Evolutionary conservation across 2,113 vertebrate species (phyloP).

Genomic region (Trichomycterus rosablanca): DNA sequence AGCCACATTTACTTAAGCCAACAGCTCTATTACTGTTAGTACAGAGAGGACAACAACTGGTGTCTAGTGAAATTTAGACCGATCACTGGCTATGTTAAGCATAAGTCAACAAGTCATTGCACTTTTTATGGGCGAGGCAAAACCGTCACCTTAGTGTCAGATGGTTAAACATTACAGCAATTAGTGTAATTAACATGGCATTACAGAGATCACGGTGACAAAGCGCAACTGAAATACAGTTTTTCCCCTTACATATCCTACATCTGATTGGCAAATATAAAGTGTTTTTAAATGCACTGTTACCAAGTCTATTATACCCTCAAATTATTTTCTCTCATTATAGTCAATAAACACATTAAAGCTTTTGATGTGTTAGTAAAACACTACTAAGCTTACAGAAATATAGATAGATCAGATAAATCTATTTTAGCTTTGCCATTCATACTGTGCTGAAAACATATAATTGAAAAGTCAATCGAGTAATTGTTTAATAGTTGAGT

Average conservation of each 20-base stretch:
- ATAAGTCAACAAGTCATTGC: slow-evolving; percentile 34
- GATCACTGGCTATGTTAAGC: slow-evolving; percentile 36
- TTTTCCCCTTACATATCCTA: slow-evolving; percentile 22
- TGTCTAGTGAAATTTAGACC: slow-evolving; percentile 31
- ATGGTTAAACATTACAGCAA: slow-evolving; percentile 26
- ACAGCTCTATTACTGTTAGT: slow-evolving; percentile 28
- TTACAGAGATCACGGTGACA: slow-evolving; percentile 44
- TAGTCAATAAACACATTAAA: slow-evolving; percentile 22
- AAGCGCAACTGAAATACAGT: slow-evolving; percentile 31
- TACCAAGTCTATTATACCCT: slow-evolving; percentile 10
- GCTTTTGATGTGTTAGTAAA: slow-evolving; percentile 27
- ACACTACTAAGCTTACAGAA: slow-evolving; percentile 29
- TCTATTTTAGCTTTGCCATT: slow-evolving; percentile 27
- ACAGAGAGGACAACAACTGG: slow-evolving; percentile 32
- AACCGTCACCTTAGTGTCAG: slow-evolving; percentile 32
- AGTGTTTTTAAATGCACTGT: slow-evolving; percentile 11
- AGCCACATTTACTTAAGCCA: slow-evolving; percentile 40
- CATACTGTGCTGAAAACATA: slow-evolving; percentile 35
- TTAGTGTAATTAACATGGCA: slow-evolving; percentile 32
- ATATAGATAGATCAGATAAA: slow-evolving; percentile 37
- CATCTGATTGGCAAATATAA: slow-evolving; percentile 29
- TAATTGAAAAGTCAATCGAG: neutral
- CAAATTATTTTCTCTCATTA: slow-evolving; percentile 10
- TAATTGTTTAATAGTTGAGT: neutral
- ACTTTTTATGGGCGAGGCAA: slow-evolving; percentile 33